Percentiles rank a stretch among this genome's conserved stretches.
phyloP scores from a whole-genome alignment of 1,140 invertebrate genomes.

The Idris sp. region DNA sequence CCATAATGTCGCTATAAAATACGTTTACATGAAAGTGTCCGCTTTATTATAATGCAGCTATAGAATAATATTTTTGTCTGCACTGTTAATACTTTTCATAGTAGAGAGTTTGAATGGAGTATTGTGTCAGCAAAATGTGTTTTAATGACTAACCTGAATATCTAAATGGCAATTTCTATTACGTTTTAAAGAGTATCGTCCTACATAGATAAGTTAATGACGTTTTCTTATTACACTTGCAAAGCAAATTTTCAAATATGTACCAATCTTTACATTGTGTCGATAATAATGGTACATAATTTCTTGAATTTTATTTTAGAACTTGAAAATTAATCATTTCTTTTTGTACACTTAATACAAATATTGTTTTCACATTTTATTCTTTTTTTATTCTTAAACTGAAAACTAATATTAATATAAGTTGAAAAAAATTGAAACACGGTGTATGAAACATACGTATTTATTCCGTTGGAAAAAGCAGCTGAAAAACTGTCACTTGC shows the following conservation, averaged over 20 bases:
- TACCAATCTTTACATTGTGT: not conserved
- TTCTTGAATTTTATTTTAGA: too few species aligned
- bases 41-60: conserved; percentile 31
- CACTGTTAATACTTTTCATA: conserved; percentile 15
- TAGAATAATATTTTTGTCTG: conserved; percentile 45
- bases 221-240: not conserved
- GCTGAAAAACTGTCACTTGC: conserved; percentile 35
- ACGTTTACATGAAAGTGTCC: conserved; percentile 9
- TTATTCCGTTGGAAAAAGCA: conserved; percentile 25
- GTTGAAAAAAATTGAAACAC: conserved; percentile 8
- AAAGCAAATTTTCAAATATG: not conserved
- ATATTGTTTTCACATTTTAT: too few species aligned
- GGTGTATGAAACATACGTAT: conserved; percentile 3
- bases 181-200: conserved; percentile 15
- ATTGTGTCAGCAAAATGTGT: conserved; percentile 30
- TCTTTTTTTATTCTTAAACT: too few species aligned
- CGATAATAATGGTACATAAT: too few species aligned
- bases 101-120: conserved; percentile 16
- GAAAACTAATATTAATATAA: not conserved
- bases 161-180: conserved; percentile 24
- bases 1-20: conserved; percentile 5
- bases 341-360: too few species aligned
- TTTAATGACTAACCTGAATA: conserved; percentile 42
- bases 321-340: too few species aligned
- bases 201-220: conserved; percentile 30